A percentile compares a stretch with the other conserved stretches of the same genome.
These are phyloP conservation scores for Parus major DNA, from an alignment of 2,113 vertebrate genomes.

Conservation along the genomic window DNA sequence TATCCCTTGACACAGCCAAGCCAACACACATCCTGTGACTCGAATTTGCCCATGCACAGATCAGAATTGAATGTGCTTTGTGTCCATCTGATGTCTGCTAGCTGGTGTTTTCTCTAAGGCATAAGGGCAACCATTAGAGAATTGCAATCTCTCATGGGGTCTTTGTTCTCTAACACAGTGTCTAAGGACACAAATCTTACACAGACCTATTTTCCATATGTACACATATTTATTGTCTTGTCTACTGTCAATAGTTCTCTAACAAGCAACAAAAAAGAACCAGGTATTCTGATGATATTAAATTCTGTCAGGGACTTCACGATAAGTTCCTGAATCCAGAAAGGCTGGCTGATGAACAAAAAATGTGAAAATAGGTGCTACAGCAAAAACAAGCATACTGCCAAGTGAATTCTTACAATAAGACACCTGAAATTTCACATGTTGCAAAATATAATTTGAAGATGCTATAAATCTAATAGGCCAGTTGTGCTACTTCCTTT, in stretches of 20 bases:
- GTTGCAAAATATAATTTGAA: neutral
- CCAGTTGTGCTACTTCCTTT: neutral
- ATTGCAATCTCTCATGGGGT: neutral
- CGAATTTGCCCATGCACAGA: neutral
- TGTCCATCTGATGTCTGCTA: neutral
- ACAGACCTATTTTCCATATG: neutral
- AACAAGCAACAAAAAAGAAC: neutral
- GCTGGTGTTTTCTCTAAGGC: neutral
- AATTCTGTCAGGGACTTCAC: neutral
- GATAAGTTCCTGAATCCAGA: neutral
- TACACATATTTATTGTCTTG: neutral
- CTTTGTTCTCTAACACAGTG: neutral
- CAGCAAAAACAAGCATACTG: neutral
- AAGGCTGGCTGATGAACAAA: neutral
- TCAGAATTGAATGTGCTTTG: neutral
- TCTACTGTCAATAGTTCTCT: neutral
- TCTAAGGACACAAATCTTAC: neutral
- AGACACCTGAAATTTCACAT: neutral
- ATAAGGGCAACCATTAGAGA: neutral
- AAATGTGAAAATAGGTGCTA: neutral
- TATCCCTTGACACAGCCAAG: neutral
- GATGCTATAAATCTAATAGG: neutral
- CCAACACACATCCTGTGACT: rapidly evolving
- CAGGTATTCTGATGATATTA: neutral
- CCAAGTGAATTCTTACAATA: neutral